Evolutionary conservation across 2,888 invertebrate genomes (phyloP), one percentile per base, ranked within the genome.

Genomic region (Acrobasis suavella): DNA sequence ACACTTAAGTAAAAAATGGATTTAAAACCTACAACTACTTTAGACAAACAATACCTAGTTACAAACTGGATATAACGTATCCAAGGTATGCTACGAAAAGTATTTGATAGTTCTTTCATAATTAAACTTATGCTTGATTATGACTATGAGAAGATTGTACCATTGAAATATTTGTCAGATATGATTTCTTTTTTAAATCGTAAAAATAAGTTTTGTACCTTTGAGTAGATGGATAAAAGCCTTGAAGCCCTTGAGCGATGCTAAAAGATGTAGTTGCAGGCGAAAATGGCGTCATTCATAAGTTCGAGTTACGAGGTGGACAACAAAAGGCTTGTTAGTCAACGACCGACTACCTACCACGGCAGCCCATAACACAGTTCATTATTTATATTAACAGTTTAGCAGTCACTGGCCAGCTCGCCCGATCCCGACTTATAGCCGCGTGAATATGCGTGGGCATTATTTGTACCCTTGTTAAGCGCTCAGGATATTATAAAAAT

Each of bases 351-450:
- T 86, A 85, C 88, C 88, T 86, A 87, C 88, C 85, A 83, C 81
- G 77, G 76, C 80, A 78, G 83, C 77, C 82, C 86, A 87, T 91
- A 89, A 90, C 86, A 80, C 91, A 92, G 91, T 91, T 91, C 92
- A 92, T 92, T 91, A 92, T 91, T 91, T 91, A 91, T 89, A 89
- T 90, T 91, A 92, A 92, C 92, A 91, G 91, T 90, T 91, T 90
- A 91, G 92, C 92, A 91, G 91, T 84, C 89, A 86, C 85, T 87
- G 89, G 84, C 82, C 86, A 82, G 80, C 78, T 72, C 79, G 75
- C 81, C 79, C 85, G 84, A 86, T 84, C 85, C 86, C 81, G 85
- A 89, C 86, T 89, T 91, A 91, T 90, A 76, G 86, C 85, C 76
- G 90, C 86, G 91, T 90, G 89, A 91, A 91, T 91, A 83, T 85